Base-by-base conservation (phyloP, 2,888 invertebrate genomes). In the Frankliniella intonsa region DNA sequence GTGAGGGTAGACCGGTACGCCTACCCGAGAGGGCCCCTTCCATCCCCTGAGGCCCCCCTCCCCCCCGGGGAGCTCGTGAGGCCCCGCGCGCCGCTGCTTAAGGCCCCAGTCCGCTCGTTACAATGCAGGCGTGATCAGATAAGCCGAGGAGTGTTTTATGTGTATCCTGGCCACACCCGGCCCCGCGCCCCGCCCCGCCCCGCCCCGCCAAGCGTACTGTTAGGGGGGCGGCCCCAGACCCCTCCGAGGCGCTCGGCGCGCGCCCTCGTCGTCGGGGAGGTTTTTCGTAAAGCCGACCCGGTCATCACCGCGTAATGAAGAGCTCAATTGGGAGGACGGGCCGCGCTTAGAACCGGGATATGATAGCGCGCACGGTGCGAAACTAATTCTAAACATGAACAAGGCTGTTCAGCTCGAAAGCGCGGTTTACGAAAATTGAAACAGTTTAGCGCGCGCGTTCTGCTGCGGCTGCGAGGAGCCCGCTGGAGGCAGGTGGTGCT, bases 81-180 rank as follows among this genome's bases (percentile, higher is more conserved):
- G 69, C 69, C n/a, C 69, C 55, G 55, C 14, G 55, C 17, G 55
- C 55, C 55, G 19, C 55, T 55, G 55, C 17, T 55, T 38, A 38
- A 38, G 55, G 55, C 17, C 55, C 55, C 55, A 55, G 55, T 17
- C 12, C 69, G 69, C 69, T 76, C 69, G 69, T 76, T 76, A 76
- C 69, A 76, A 76, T 76, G 69, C 69, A 22, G 25, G 69, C 69
- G 69, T 76, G 69, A 76, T 76, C 69, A 22, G 69, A 76, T 76
- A 76, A 76, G 69, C 22, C 22, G 69, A 25, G 22, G 69, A 76
- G 69, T 76, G 69, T 76, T 76, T 76, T 76, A 76, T 76, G 69
- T 25, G 55, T 55, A 55, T 55, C 55, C 55, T 55, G 55, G 55
- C 55, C 55, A 19, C 14, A 17, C 55, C 55, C 55, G 69, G 69